Conservation (phyloP, 1,140 invertebrate species). For the Bombus superbus region DNA sequence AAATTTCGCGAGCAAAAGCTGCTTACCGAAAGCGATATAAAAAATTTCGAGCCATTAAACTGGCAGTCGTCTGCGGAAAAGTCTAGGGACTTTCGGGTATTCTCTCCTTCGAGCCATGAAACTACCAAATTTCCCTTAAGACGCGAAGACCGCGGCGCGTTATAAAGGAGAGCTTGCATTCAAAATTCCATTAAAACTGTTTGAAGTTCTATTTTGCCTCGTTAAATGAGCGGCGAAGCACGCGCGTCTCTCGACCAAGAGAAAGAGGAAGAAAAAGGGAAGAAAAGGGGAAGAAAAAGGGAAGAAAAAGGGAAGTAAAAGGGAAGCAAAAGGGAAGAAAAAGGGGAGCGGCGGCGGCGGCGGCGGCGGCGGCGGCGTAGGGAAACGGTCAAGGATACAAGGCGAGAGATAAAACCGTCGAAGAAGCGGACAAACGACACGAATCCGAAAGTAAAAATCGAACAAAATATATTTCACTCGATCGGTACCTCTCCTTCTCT, state of each 20-base stretch:
- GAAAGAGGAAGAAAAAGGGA: not conserved
- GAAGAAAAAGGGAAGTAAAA: not conserved
- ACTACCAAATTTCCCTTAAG: not conserved
- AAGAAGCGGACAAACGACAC: constrained; percentile 2
- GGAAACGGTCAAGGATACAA: constrained; percentile 2
- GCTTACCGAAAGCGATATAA: not conserved
- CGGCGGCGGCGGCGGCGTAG: not conserved
- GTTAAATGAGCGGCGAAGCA: not conserved
- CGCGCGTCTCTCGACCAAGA: not conserved
- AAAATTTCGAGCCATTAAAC: not conserved
- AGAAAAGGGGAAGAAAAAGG: not conserved
- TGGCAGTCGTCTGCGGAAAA: not conserved
- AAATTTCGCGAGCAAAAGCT: not conserved
- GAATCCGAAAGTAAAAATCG: constrained; percentile 40
- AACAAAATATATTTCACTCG: constrained; percentile 5
- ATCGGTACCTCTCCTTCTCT: not conserved
- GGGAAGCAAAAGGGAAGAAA: not conserved
- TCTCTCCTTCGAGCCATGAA: not conserved
- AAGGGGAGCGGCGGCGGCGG: not conserved
- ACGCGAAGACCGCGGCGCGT: not conserved
- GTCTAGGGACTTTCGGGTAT: not conserved
- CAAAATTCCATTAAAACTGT: constrained; percentile 20
- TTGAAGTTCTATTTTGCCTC: constrained; percentile 5
- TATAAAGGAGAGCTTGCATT: not conserved
- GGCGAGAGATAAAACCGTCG: constrained; percentile 5